Conservation (phyloP, 1,140 invertebrate species). For the Pristionchus pacificus region DNA sequence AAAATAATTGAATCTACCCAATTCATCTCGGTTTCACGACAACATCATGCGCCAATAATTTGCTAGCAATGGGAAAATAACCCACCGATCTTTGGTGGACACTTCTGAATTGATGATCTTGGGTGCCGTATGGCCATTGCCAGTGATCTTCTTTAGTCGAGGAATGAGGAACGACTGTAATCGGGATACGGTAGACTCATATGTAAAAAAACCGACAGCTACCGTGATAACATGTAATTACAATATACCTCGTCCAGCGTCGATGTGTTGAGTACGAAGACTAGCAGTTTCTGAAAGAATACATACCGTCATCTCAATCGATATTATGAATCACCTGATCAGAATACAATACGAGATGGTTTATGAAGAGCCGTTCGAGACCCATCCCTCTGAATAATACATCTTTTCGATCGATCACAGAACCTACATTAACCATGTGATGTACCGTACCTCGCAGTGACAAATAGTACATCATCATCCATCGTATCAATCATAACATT, state of each 20-base stretch:
- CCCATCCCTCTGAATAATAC: conserved; percentile 46
- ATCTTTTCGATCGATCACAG: too few relatives aligned
- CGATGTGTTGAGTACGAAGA: conserved; percentile 49
- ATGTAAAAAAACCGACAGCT: background rate
- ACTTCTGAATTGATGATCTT: conserved; percentile 38
- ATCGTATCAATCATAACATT: conserved; percentile 46
- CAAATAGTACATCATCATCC: conserved; percentile 45
- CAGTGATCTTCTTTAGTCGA: conserved; percentile 36
- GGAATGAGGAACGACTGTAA: conserved; percentile 44
- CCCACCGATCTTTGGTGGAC: conserved; percentile 47
- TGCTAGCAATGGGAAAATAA: too few relatives aligned
- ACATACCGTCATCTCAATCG: too few relatives aligned
- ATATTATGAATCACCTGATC: too few relatives aligned
- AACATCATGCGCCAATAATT: too few relatives aligned
- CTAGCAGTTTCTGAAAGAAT: conserved; percentile 37
- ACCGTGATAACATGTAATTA: background rate
- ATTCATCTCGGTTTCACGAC: too few relatives aligned
- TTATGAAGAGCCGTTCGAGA: conserved; percentile 46
- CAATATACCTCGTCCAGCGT: conserved; percentile 41
- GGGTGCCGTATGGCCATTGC: conserved; percentile 18
- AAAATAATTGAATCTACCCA: too few relatives aligned
- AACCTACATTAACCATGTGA: too few relatives aligned
- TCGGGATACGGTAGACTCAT: background rate
- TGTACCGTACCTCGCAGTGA: conserved; percentile 37
- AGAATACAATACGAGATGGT: conserved; percentile 52